Evolutionary conservation across 2,113 vertebrate genomes (phyloP), one percentile per base, ranked within the genome.

Genomic region (Cheirogaleus medius): DNA sequence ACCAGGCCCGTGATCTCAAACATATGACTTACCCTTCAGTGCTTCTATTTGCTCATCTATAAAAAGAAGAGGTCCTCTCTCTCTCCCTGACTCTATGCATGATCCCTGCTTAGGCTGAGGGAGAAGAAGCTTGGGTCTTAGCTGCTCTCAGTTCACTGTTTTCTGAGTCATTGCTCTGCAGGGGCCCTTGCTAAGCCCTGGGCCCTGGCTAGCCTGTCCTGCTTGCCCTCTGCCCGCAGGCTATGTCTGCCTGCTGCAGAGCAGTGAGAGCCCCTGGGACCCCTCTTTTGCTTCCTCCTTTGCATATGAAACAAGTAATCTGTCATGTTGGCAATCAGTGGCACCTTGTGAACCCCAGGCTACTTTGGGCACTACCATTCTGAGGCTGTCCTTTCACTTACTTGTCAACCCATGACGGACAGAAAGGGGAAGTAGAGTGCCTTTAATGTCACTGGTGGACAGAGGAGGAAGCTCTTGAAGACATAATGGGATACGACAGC

Each of bases 301-400:
- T 97, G 71, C 93, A 95, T 96, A 85, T 96, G 93, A 96, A 95
- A 91, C 68, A n/a, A 49, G 17, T 77, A 94, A 66, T 96, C 94
- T 97, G 96, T 97, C 95, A 83, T 47, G 18, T 34, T 94, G 90
- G 76, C 84, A 89, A 39, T 93, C 83, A 90, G 15, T 94, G 69
- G n/a, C 54, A 83, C 1, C 9, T 66, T 76, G 21, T 49, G 78
- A 91, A 56, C 29, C 73, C 77, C 0, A 1, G 68, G 76, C 64
- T 93, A 96, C 76, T 27, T 82, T 78, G 44, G 56, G 44, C 52
- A 21, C 44, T 6, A 1, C 21, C 42, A n/a, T 47, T 89, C 4
- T 0, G 18, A 29, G 29, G 4, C 82, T 58, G 10, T 64, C 18
- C 58, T 44, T 6, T 91, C 47, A 29, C 21, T 5, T 27, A 12